These are phyloP conservation scores for Microtus pennsylvanicus DNA, from an alignment of 2,113 vertebrate species.

Conservation along the genomic window DNA sequence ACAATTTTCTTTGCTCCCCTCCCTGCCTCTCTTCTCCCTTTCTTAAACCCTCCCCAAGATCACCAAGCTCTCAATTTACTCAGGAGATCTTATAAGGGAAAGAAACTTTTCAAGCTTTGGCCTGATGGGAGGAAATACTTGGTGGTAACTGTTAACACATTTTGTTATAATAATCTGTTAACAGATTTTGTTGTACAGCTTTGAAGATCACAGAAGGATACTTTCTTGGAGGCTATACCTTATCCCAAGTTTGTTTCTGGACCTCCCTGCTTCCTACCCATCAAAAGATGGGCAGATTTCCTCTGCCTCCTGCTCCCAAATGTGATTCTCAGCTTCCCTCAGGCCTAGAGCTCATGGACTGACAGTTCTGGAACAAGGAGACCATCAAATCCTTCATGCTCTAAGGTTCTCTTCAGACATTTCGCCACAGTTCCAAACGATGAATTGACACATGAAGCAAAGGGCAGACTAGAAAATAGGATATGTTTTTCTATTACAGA, in stretches of 20 bases:
- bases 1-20: too few species aligned
- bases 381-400: not conserved
- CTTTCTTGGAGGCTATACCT: not conserved
- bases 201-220: not conserved
- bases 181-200: not conserved
- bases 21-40: too few species aligned
- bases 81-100: not conserved
- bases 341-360: not conserved
- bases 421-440: not conserved
- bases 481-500: not conserved
- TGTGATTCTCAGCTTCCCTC: not conserved
- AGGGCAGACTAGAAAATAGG: not conserved
- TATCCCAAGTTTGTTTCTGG: not conserved
- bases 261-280: not conserved
- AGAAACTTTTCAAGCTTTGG: not conserved
- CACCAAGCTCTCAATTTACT: too few species aligned
- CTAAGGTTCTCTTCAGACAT: not conserved
- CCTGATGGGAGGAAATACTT: not conserved
- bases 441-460: not conserved
- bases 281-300: too few species aligned
- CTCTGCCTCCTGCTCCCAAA: too few species aligned
- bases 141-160: not conserved
- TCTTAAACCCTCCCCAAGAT: too few species aligned
- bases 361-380: not conserved
- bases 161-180: not conserved